Evolutionary conservation across 1,140 invertebrate species (phyloP).

Genomic region (Nephila pilipes): DNA sequence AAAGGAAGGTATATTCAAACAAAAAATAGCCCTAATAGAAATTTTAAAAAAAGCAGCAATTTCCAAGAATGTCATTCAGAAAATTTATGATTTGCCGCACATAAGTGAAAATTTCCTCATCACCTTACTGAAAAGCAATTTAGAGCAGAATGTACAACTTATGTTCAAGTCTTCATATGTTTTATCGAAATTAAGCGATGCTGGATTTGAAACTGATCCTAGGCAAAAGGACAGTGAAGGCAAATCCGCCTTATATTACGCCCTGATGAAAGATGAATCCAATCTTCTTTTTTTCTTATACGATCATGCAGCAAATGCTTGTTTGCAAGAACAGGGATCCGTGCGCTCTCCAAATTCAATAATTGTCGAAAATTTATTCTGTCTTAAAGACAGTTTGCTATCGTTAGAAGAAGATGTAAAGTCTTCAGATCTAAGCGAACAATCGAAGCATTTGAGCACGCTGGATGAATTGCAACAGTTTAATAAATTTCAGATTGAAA

Average conservation of each 20-base stretch:
- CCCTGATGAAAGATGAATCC: neutral
- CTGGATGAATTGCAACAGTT: neutral
- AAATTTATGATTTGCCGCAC: neutral
- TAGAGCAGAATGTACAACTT: neutral
- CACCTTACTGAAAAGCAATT: neutral
- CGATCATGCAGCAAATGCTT: conserved; percentile 36
- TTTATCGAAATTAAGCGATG: conserved; percentile 44
- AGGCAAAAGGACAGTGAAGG: neutral
- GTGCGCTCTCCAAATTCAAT: neutral
- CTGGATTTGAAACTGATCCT: conserved; percentile 35
- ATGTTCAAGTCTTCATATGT: conserved; percentile 38
- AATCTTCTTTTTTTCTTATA: conserved; percentile 28
- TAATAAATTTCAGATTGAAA: conserved; percentile 49
- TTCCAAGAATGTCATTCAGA: neutral
- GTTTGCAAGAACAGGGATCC: neutral
- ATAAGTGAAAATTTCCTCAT: conserved; percentile 12
- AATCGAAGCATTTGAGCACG: neutral
- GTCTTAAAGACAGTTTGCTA: neutral
- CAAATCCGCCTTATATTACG: neutral
- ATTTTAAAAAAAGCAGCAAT: neutral
- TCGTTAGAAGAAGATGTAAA: neutral
- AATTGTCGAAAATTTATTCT: neutral
- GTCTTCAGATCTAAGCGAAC: neutral
- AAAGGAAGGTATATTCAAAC: neutral
- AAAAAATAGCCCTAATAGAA: neutral